Base-by-base conservation (phyloP, 2,113 vertebrate species). In the Vidua macroura region DNA sequence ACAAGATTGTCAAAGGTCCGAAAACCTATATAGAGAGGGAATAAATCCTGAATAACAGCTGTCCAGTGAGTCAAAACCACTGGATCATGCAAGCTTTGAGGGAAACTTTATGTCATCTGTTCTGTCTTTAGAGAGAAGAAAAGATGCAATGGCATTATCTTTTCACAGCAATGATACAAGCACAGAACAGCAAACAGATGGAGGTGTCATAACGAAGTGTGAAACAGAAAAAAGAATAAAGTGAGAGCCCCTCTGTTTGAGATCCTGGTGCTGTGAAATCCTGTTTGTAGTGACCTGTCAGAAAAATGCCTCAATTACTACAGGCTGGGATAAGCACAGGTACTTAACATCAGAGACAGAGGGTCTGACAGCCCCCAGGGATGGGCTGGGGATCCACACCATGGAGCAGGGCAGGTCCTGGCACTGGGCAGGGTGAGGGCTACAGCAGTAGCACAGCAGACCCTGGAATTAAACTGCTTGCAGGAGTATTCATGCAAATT, bases 121-220 rank as follows among this genome's bases (percentile, higher is more conserved):
- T 68, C 51, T 70, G 49, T n/a, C 60, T 60, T 74, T 39, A 87
- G 37, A 85, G 43, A 88, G 64, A 87, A 82, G 62, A 85, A 68
- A 76, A 81, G 74, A 87, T 24, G 60, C 1, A 5, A 66, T 8
- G 70, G 53, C 66, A 60, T 67, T 52, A 46, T 82, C 84, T 94
- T 90, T 90, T 52, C 89, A 78, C 89, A 89, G 86, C 62, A 84
- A 77, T 0, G 6, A 79, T 27, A 52, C 13, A 53, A 82, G 74
- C 70, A 85, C 67, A 80, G 53, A 91, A 72, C 84, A 96, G 70
- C 93, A 86, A 78, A 86, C 85, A 94, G 88, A 93, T 77, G 79
- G 90, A 96, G 52, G 68, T 81, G 90, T 74, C 86, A 95, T 16
- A 94, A 90, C 15, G 25, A 95, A 91, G 91, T 37, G 68, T 90